phyloP scores from a whole-genome alignment of 2,797 vertebrate species.

The Periophthalmus magnuspinnatus region DNA sequence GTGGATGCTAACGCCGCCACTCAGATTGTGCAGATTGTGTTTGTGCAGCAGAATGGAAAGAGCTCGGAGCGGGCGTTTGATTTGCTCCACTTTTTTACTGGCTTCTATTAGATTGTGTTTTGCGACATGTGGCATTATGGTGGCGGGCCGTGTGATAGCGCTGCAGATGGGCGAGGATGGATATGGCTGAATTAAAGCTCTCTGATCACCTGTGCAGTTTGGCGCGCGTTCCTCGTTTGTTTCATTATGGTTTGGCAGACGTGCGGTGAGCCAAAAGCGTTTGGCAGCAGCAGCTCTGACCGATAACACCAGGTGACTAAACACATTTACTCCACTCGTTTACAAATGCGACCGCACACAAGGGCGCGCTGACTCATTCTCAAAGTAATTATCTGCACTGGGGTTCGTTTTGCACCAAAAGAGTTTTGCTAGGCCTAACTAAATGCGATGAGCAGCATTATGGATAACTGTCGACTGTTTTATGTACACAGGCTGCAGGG shows the following conservation, averaged over 20 bases:
- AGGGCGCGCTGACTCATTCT: not conserved
- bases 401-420: not conserved
- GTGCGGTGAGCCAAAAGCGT: not conserved
- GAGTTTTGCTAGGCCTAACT: not conserved
- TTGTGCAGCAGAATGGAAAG: constrained; percentile 9
- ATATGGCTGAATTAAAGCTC: not conserved
- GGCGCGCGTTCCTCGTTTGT: not conserved
- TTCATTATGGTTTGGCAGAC: not conserved
- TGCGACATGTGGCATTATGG: constrained; percentile 5
- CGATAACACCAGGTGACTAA: constrained; percentile 11
- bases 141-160: not conserved
- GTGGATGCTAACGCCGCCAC: not conserved
- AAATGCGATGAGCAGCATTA: not conserved
- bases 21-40: constrained; percentile 10
- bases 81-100: constrained; percentile 1
- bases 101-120: constrained; percentile 5
- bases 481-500: no score
- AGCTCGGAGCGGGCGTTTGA: constrained; percentile 2
- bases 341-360: not conserved
- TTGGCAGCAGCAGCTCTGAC: not conserved
- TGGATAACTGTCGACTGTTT: not conserved
- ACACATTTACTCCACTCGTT: not conserved
- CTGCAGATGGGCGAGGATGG: not conserved
- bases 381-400: not conserved
- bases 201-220: constrained; percentile 8